Percentiles rank a stretch among this genome's conserved stretches.
Conservation (phyloP, 2,888 invertebrate genomes). For the Limnephilus auricula region DNA sequence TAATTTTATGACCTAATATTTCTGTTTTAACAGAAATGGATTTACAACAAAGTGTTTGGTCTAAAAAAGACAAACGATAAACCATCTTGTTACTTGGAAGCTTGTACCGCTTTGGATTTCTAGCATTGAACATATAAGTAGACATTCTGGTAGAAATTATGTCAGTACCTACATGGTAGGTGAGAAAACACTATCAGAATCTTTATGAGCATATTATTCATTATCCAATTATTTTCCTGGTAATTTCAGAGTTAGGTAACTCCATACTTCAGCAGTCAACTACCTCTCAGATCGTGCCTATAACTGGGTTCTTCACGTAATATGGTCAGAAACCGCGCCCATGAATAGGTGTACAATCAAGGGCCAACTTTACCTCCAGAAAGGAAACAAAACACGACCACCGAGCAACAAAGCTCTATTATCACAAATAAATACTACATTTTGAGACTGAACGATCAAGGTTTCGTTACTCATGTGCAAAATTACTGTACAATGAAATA, state of each 20-base stretch:
- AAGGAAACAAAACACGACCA: neutral
- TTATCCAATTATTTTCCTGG: slow-evolving; percentile 8
- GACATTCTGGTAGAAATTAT: neutral
- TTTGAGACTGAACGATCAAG: neutral
- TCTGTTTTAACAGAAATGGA: neutral
- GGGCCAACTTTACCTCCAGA: neutral
- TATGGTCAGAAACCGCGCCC: slow-evolving; percentile 40
- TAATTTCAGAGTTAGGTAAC: slow-evolving; percentile 13
- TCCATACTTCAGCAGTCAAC: slow-evolving; percentile 26
- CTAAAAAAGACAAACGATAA: neutral
- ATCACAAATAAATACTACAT: neutral
- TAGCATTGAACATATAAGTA: neutral
- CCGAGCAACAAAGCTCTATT: neutral
- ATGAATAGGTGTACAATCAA: slow-evolving; percentile 18
- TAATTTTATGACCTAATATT: neutral
- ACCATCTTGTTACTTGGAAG: neutral
- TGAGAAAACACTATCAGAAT: neutral
- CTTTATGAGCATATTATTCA: slow-evolving; percentile 15
- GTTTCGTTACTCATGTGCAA: neutral
- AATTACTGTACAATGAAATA: neutral
- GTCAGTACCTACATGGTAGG: neutral
- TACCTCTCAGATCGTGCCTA: slow-evolving; percentile 1
- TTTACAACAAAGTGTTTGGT: neutral
- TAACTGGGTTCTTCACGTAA: slow-evolving; percentile 34
- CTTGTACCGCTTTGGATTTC: neutral